Evolutionary conservation across 2,797 vertebrate genomes (phyloP).

Genomic region (Setipinna tenuifilis): DNA sequence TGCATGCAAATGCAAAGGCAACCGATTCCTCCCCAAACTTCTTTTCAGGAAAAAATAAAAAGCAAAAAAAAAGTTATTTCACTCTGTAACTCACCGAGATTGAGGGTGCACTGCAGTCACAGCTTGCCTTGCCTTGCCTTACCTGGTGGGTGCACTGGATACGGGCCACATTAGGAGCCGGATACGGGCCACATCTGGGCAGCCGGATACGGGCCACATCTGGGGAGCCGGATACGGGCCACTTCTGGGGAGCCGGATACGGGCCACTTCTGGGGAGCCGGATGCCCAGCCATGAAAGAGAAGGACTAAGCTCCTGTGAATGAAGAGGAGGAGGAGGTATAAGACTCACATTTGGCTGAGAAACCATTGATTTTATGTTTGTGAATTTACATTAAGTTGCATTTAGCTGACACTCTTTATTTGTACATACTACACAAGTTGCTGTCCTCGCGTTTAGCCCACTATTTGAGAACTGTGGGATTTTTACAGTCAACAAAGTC

Average conservation of each 20-base stretch:
- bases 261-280: neutral
- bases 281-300: neutral
- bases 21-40: constrained; percentile 9
- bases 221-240: neutral
- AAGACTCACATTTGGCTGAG: neutral
- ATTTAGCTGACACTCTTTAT: neutral
- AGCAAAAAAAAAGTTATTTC: neutral
- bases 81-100: neutral
- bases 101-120: neutral
- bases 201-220: neutral
- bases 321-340: neutral
- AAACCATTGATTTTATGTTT: neutral
- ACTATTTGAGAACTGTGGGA: neutral
- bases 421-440: neutral
- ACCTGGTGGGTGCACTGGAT: too few relatives aligned
- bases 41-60: neutral
- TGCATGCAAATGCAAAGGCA: constrained; percentile 11
- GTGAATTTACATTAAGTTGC: neutral
- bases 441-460: too few relatives aligned
- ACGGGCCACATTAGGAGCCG: neutral
- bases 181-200: neutral
- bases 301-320: neutral
- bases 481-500: neutral
- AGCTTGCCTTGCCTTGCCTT: too few relatives aligned
- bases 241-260: neutral